Base-by-base conservation (phyloP, 2,797 vertebrate genomes). In the Anas bahamensis region DNA sequence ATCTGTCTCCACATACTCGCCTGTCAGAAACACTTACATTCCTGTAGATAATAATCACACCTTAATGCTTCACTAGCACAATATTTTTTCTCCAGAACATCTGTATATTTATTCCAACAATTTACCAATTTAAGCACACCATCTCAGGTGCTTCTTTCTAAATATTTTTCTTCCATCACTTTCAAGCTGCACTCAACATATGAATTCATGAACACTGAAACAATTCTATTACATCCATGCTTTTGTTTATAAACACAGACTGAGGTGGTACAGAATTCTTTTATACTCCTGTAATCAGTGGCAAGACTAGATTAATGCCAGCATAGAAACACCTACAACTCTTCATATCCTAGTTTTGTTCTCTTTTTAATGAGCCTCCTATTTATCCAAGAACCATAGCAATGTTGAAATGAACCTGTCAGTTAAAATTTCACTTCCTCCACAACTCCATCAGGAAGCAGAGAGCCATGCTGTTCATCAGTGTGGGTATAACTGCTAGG, bases 321-420 rank as follows among this genome's bases (percentile, higher is more conserved):
- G 64, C 22, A 15, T 5, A 59, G 59, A 75, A 91, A 75, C 19
- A 50, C n/a, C 61, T 84, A 81, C n/a, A 74, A 19, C 52, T 83
- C 73, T 60, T 72, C 81, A 63, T 39, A 44, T 66, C 31, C 8
- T 15, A 84, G 56, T 41, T 26, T 22, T 88, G 93, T 93, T 89
- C 48, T 93, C 64, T 82, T 89, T 73, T 89, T 81, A 93, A 92
- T 93, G 55, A 66, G 50, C 91, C 83, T 83, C 80, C 82, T 91
- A 92, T 69, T 83, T 61, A 92, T 73, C 66, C n/a, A 85, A 85
- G 78, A 90, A 83, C 21, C 10, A 50, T 42, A 46, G 50, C 65
- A 89, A 85, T 9, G 28, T 69, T 85, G 73, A 92, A 93, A 72
- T 59, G 48, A 90, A 89, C 46, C 84, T 72, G 70, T 85, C 76